Percentiles rank a stretch among this genome's conserved stretches.
Evolutionary conservation across 2,113 vertebrate species (phyloP).

Genomic region (Corythornis madagascariensis): DNA sequence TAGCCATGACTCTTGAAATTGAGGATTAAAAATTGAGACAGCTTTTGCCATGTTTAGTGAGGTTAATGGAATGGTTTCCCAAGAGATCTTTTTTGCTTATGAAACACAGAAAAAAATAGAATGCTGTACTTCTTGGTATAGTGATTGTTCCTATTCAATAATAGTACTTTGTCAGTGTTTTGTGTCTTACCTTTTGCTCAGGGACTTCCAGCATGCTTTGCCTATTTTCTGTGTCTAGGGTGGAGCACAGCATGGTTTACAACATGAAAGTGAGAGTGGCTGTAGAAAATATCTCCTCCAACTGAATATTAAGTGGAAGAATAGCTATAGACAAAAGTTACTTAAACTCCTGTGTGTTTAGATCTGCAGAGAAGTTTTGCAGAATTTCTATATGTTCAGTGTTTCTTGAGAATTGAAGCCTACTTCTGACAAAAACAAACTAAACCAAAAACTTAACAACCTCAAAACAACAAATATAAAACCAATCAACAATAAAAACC

Average conservation of each 20-base stretch:
- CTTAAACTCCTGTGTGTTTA: background rate
- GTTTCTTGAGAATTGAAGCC: background rate
- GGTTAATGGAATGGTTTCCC: background rate
- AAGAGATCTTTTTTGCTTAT: background rate
- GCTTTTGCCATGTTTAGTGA: background rate
- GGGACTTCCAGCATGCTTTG: background rate
- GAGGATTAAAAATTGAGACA: conserved; percentile 3
- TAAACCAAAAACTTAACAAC: background rate
- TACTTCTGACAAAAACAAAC: background rate
- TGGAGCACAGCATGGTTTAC: background rate
- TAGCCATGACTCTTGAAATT: background rate
- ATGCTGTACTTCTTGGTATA: background rate
- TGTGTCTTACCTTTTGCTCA: background rate
- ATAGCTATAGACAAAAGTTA: background rate
- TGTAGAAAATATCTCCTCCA: background rate
- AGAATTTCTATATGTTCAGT: background rate
- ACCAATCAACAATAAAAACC: too few relatives aligned
- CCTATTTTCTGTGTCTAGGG: background rate
- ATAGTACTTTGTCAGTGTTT: background rate
- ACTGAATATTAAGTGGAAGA: background rate
- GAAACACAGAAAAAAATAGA: background rate
- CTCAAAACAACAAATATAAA: background rate
- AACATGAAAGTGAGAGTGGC: background rate
- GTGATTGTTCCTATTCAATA: background rate
- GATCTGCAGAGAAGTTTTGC: background rate